Base-by-base conservation (phyloP, 1,140 invertebrate genomes). In the Ostrea denselamellosa region DNA sequence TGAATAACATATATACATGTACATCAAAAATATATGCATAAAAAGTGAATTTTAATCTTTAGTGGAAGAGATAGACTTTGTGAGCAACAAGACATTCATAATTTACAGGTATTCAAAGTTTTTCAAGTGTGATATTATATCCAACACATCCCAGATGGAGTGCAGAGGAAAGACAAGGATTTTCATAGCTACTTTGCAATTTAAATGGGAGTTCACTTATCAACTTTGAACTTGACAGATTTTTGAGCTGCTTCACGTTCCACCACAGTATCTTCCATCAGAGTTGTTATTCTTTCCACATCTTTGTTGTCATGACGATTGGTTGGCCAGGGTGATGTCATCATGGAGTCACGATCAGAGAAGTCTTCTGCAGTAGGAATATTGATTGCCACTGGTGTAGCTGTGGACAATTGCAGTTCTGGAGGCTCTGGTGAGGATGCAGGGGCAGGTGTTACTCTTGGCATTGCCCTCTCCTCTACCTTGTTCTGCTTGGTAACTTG, bases 281-380 rank as follows among this genome's bases (percentile, higher is more conserved):
- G 44, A 28, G 83, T 65, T 22, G 90, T 87, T 68, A 91, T 89
- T n/a, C 86, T 89, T 56, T 90, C 77, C 77, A 90, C 89, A 14
- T 85, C 83, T 34, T 62, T 44, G 54, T 34, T 34, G 51, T 83
- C 82, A 22, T 54, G 51, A 58, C 87, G 68, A 52, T 86, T 54
- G 3, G 84, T 86, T 5, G 89, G 77, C 89, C 89, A 89, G 12
- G 89, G 89, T 8, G 90, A 90, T 19, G 86, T 84, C 17, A 82
- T 53, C n/a, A 84, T 83, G 17, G 90, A 91, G 14, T 91, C 90
- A 14, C 90, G 22, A 56, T 92, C 91, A 52, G 87, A 86, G 54
- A 90, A 77, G 25, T 88, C 87, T 81, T 90, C 90, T 3, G 90
- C 91, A 58, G 91, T 92, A 19, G 91, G 91, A 54, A 92, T 92